Evolutionary conservation across 2,797 vertebrate genomes (phyloP).

Genomic region (Pantherophis vulpinus): DNA sequence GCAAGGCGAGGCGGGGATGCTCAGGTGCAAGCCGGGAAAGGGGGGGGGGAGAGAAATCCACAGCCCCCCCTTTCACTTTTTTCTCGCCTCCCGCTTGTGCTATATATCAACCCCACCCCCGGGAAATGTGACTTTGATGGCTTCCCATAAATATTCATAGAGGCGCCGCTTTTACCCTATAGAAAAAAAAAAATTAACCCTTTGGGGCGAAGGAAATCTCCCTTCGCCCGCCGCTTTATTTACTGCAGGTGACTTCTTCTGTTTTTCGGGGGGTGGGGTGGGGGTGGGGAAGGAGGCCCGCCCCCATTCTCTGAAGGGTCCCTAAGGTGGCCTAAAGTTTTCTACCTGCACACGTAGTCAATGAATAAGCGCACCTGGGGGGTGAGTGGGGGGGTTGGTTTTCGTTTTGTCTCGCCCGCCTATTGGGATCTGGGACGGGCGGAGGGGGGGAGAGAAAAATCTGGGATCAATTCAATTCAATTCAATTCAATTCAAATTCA

Average conservation of each 20-base stretch:
- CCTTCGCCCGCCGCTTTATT: background rate
- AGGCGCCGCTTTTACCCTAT: background rate
- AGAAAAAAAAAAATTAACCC: background rate
- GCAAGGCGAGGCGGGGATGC: background rate
- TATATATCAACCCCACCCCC: background rate
- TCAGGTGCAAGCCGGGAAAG: background rate
- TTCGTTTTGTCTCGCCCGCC: background rate
- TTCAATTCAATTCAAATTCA: too few species aligned
- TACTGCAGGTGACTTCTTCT: background rate
- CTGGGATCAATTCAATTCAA: background rate
- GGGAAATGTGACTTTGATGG: background rate
- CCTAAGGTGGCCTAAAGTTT: background rate
- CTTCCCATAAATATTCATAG: background rate
- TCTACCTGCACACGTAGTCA: background rate
- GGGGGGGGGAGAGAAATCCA: background rate
- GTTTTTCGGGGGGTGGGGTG: background rate
- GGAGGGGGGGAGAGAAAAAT: background rate
- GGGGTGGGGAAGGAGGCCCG: rapidly evolving
- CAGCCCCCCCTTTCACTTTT: background rate
- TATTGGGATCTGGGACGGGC: background rate
- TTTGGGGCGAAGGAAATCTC: background rate
- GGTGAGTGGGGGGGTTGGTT: background rate
- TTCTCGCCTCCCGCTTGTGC: background rate
- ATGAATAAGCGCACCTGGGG: background rate
- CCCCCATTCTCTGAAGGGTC: background rate